phyloP scores from a whole-genome alignment of 1,140 invertebrate species.

The Ips typographus region DNA sequence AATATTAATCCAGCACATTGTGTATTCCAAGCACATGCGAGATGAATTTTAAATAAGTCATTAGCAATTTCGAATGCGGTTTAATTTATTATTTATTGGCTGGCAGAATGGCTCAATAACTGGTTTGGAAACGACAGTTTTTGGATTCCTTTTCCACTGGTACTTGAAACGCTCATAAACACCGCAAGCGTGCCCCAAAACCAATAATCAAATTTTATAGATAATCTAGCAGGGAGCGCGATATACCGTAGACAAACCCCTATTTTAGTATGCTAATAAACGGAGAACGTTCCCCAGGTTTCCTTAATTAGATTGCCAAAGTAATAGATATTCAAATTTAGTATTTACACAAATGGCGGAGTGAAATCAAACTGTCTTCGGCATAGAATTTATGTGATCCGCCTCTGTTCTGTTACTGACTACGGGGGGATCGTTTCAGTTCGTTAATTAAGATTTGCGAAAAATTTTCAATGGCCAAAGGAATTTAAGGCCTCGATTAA shows the following conservation, averaged over 20 bases:
- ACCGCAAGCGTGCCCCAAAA: no score
- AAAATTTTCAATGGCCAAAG: not conserved
- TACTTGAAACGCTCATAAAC: no score
- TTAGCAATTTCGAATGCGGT: slow-evolving; percentile 13
- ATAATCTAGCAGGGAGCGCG: not conserved
- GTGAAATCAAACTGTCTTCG: slow-evolving; percentile 29
- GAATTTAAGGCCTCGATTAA: not conserved
- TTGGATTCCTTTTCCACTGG: no score
- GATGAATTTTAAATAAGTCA: slow-evolving; percentile 24
- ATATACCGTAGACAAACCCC: not conserved
- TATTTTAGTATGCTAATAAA: slow-evolving; percentile 36
- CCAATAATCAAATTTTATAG: slow-evolving; percentile 13
- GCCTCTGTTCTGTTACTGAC: slow-evolving; percentile 14
- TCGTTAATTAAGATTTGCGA: slow-evolving; percentile 7
- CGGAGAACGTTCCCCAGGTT: slow-evolving; percentile 25
- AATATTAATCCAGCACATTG: slow-evolving; percentile 18
- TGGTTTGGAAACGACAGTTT: no score
- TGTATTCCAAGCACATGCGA: slow-evolving; percentile 16
- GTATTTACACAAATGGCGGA: slow-evolving; percentile 33
- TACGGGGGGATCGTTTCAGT: not conserved
- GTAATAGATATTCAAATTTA: slow-evolving; percentile 37
- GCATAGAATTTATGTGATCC: slow-evolving; percentile 19
- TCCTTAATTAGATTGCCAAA: slow-evolving; percentile 33
- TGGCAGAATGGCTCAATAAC: not conserved
- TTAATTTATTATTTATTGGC: slow-evolving; percentile 10